Percentiles rank a stretch among this genome's conserved stretches.
Conservation (phyloP, 2,888 invertebrate genomes). For the Heliconius ethilla region DNA sequence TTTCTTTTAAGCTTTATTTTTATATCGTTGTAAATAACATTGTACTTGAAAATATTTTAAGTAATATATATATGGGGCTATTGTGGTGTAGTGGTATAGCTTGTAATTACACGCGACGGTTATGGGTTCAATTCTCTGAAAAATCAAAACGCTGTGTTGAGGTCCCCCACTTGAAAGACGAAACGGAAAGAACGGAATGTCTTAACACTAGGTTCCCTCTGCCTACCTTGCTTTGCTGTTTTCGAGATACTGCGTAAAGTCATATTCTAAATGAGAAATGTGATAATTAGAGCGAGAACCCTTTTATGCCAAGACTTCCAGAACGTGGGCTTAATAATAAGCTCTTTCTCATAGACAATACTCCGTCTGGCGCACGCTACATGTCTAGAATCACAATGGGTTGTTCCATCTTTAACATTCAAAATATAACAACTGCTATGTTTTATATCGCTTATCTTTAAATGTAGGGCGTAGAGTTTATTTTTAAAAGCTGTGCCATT, state of each 20-base stretch:
- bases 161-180: no score
- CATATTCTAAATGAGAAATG: not conserved
- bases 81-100: not conserved
- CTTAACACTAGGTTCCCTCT: not conserved
- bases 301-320: conserved; percentile 21
- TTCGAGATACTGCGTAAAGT: no score
- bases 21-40: not conserved
- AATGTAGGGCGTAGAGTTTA: not conserved
- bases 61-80: not conserved
- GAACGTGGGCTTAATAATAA: conserved; percentile 21
- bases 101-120: not conserved
- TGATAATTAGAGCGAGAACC: conserved; percentile 19
- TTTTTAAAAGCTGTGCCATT: not conserved
- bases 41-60: not conserved
- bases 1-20: no score
- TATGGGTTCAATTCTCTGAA: no score
- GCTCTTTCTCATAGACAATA: conserved; percentile 27
- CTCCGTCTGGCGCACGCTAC: conserved; percentile 21
- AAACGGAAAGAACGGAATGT: no score
- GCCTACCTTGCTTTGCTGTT: not conserved
- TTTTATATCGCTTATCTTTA: conserved; percentile 17
- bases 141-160: no score
- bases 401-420: conserved; percentile 29
- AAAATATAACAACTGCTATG: conserved; percentile 18
- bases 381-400: conserved; percentile 25